These are phyloP conservation scores for Scaptomyza reducta DNA, from an alignment of 2,888 invertebrate species.

Conservation along the genomic window DNA sequence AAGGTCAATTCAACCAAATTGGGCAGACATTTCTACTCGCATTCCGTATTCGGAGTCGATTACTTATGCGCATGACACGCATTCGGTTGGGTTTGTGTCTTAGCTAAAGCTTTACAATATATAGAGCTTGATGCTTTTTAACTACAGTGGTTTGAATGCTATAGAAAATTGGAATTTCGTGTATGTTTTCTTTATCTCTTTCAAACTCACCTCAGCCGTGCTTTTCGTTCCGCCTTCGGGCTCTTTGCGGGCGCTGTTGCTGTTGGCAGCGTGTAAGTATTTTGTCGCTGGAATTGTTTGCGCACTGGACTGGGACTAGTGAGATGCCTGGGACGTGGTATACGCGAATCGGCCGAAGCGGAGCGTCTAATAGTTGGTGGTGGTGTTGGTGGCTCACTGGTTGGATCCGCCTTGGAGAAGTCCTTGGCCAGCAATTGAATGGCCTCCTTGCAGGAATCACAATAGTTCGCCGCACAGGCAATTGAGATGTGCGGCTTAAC, in stretches of 20 bases:
- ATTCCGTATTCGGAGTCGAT: conserved; percentile 17
- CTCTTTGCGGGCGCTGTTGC: conserved; percentile 67
- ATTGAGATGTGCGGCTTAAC: conserved; percentile 85
- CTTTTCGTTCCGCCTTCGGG: conserved; percentile 73
- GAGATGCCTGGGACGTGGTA: conserved; percentile 82
- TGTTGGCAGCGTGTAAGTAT: conserved; percentile 82
- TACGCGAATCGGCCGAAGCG: conserved; percentile 75
- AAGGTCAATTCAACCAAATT: conserved; percentile 63
- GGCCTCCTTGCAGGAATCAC: conserved; percentile 87
- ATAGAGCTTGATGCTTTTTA: conserved; percentile 14
- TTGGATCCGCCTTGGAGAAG: conserved; percentile 72
- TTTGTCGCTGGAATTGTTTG: conserved; percentile 81
- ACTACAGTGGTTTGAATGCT: not conserved
- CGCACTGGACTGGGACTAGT: conserved; percentile 83
- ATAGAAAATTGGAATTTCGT: not conserved
- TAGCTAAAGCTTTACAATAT: conserved; percentile 34
- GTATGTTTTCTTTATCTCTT: too few species aligned
- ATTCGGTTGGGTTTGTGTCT: conserved; percentile 24
- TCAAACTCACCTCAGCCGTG: conserved; percentile 74
- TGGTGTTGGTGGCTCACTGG: not conserved
- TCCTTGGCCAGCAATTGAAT: conserved; percentile 86
- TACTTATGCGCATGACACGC: conserved; percentile 52
- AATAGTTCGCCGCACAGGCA: conserved; percentile 85
- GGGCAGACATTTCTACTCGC: conserved; percentile 13
- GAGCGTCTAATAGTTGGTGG: conserved; percentile 48